Evolutionary conservation across 2,113 vertebrate species (phyloP), one percentile per base, ranked within the genome.

Genomic region (Pteropus alecto): DNA sequence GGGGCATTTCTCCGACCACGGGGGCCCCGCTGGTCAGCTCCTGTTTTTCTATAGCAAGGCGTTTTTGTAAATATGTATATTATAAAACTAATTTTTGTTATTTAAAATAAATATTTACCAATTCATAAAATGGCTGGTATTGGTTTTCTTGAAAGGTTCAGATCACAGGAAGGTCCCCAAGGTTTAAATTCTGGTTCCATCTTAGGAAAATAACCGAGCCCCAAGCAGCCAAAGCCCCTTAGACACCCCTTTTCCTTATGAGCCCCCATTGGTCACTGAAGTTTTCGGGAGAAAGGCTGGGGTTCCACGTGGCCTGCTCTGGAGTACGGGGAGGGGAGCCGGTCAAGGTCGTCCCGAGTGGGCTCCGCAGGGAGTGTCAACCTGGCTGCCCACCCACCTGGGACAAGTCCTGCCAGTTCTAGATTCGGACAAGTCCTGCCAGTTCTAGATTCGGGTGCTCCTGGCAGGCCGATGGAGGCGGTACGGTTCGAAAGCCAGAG

Each of bases 11-110:
- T n/a, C 51, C 9, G 1, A 1, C 67, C 3, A 0, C 4, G 7
- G 1, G 1, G 35, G 54, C 15, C 48, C 13, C 48, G 0, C 13
- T 51, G 48, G 48, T 51, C 48, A 51, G 48, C 48, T 51, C 48
- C 12, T 48, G 7, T 46, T 95, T 94, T 90, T 48, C 58, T 91
- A 43, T 8, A 58, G 70, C 67, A 19, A 79, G 10, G n/a, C 60
- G 5, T 33, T 84, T 89, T 79, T 97, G 94, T 98, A 96, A 95
- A 96, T 98, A 97, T 71, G 93, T 96, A 33, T n/a, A 18, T 24
- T 86, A 67, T 51, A 54, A 79, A 87, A 41, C 3, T 78, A 22
- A 43, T 67, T 71, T 73, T 96, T 94, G 68, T 92, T 93, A 95
- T 68, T 93, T 96, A 95, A 95, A 96, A 86, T 95, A 98, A 95